Percentiles rank a stretch among this genome's conserved stretches.
Conservation (phyloP, 2,113 vertebrate genomes). For the Sinocyclocheilus maitianheensis region DNA sequence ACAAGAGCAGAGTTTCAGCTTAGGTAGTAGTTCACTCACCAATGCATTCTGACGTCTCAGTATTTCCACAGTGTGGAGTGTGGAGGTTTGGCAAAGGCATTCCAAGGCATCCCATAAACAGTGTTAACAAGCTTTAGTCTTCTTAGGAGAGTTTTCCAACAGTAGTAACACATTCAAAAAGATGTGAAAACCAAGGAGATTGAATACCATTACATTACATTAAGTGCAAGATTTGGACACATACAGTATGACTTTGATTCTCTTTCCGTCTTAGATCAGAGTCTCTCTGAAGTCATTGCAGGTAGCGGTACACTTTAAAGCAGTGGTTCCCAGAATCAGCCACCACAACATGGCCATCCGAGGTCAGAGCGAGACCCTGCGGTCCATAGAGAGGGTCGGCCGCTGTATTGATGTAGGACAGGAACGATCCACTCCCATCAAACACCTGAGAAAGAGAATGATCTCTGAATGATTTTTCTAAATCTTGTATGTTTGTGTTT, state of each 20-base stretch:
- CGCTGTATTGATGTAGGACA: slow-evolving; percentile 97
- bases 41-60: slow-evolving; percentile 30
- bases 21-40: background rate
- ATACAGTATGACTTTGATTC: background rate
- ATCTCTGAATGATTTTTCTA: too few species aligned
- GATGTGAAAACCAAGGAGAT: background rate
- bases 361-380: slow-evolving; percentile 92
- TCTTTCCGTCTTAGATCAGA: slow-evolving; percentile 1
- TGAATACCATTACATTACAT: slow-evolving; percentile 17
- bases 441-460: slow-evolving; percentile 80
- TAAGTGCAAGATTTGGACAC: slow-evolving; percentile 32
- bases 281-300: slow-evolving; percentile 80
- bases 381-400: slow-evolving; percentile 96
- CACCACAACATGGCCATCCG: slow-evolving; percentile 94
- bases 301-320: slow-evolving; percentile 97
- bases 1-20: slow-evolving; percentile 7
- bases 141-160: slow-evolving; percentile 1
- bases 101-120: slow-evolving; percentile 15
- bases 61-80: background rate
- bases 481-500: too few species aligned
- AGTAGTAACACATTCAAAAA: slow-evolving; percentile 15
- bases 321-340: slow-evolving; percentile 98
- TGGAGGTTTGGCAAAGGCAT: slow-evolving; percentile 12
- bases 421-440: slow-evolving; percentile 93
- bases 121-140: slow-evolving; percentile 18